A percentile compares a stretch with the other conserved stretches of the same genome.
Conservation (phyloP, 2,797 vertebrate genomes). For the Jordanella pulchra region DNA sequence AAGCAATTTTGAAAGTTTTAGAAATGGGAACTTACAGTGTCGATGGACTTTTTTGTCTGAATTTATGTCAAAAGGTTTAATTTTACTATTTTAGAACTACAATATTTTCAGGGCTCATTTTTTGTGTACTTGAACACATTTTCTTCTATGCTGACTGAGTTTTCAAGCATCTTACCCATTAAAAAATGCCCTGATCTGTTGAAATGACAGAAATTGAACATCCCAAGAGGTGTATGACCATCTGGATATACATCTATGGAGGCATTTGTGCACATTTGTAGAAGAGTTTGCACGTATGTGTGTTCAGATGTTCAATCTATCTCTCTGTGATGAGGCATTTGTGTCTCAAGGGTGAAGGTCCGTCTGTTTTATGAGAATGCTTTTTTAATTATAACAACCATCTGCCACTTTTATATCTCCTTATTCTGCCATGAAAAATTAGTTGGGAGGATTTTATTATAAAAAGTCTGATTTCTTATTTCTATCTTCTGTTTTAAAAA, state of each 20-base stretch:
- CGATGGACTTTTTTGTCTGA: not conserved
- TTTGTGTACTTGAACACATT: conserved; percentile 52
- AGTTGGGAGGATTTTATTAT: conserved; percentile 14
- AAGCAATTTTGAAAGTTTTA: not conserved
- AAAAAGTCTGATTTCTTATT: conserved; percentile 9
- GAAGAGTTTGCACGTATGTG: conserved; percentile 8
- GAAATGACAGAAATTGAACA: conserved; percentile 60
- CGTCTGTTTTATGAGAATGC: conserved; percentile 61
- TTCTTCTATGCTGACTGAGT: conserved; percentile 45
- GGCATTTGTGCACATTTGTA: conserved; percentile 25
- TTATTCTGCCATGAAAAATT: conserved; percentile 20
- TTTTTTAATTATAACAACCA: conserved; percentile 39
- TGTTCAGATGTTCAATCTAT: conserved; percentile 33
- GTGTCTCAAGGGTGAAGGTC: conserved; percentile 60
- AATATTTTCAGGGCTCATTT: conserved; percentile 59
- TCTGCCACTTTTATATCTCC: conserved; percentile 24
- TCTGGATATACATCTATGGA: conserved; percentile 60
- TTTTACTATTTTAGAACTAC: conserved; percentile 4
- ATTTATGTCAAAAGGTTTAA: conserved; percentile 7
- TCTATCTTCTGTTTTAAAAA: conserved; percentile 14
- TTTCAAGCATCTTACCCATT: conserved; percentile 61
- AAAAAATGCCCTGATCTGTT: conserved; percentile 55
- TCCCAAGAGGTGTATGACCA: conserved; percentile 65
- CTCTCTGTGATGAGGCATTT: conserved; percentile 39
- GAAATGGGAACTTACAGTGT: not conserved